A percentile compares a stretch with the other conserved stretches of the same genome.
These are phyloP conservation scores for Furcifer pardalis DNA, from an alignment of 2,797 vertebrate genomes.

Conservation along the genomic window DNA sequence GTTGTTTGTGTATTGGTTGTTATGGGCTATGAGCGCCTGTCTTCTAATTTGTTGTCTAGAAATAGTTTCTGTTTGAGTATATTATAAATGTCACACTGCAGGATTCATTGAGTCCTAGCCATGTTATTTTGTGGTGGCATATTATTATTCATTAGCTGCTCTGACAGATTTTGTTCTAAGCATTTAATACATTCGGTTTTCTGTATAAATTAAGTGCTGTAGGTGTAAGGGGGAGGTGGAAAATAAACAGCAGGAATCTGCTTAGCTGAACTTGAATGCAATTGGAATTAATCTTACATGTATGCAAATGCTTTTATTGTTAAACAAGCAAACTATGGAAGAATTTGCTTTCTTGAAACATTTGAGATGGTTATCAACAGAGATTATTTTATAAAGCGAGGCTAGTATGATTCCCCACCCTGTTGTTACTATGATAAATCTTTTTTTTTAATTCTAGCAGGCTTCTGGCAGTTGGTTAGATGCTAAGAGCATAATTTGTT, in stretches of 20 bases:
- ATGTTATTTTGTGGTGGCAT: background rate
- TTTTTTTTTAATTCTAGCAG: too few relatives aligned
- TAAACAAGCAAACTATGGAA: constrained; percentile 14
- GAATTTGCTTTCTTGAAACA: background rate
- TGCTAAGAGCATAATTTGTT: too few relatives aligned
- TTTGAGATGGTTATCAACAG: accelerated
- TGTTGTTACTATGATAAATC: too few relatives aligned
- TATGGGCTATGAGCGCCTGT: constrained; percentile 11
- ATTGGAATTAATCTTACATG: background rate
- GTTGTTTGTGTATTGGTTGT: constrained; percentile 21
- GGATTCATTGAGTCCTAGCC: background rate
- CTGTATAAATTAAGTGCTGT: constrained; percentile 15
- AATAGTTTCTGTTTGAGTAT: background rate
- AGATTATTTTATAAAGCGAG: background rate
- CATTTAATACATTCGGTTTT: background rate
- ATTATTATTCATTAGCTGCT: constrained; percentile 18
- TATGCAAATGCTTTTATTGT: background rate
- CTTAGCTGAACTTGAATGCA: constrained; percentile 11
- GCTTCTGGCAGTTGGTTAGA: too few relatives aligned
- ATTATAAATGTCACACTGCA: constrained; percentile 14
- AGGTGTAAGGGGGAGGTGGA: background rate
- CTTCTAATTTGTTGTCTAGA: background rate
- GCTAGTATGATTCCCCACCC: too few relatives aligned
- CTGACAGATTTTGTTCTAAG: background rate
- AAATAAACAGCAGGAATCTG: background rate